Evolutionary conservation across 2,113 vertebrate species (phyloP).

Genomic region (Meles meles): DNA sequence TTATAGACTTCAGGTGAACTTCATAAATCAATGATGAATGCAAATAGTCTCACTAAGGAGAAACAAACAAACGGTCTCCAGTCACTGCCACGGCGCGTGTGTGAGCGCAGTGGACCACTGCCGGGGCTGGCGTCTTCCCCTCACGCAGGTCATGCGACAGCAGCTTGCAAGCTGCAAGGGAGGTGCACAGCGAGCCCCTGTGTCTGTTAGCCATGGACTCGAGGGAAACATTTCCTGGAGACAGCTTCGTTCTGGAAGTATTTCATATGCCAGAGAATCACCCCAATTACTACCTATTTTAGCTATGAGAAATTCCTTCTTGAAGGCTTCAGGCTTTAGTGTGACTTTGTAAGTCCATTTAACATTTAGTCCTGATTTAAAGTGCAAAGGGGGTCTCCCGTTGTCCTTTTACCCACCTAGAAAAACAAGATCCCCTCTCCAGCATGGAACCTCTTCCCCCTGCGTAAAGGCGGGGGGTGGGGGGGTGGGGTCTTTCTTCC

Average conservation of each 20-base stretch:
- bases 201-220: not conserved
- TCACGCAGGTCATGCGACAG: not conserved
- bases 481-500: not conserved
- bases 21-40: not conserved
- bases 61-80: not conserved
- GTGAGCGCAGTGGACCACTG: fast-evolving
- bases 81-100: not conserved
- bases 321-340: not conserved
- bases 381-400: not conserved
- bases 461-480: not conserved
- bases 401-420: not conserved
- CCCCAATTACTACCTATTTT: not conserved
- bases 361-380: no score
- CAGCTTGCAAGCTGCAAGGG: not conserved
- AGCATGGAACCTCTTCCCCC: not conserved
- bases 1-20: not conserved
- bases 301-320: not conserved
- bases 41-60: not conserved
- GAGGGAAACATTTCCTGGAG: not conserved
- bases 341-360: not conserved
- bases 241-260: not conserved
- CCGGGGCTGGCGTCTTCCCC: not conserved
- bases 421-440: not conserved
- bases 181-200: not conserved
- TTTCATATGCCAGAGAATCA: not conserved